These are phyloP conservation scores for Batillaria attramentaria DNA, from an alignment of 1,140 invertebrate genomes.

Conservation along the genomic window DNA sequence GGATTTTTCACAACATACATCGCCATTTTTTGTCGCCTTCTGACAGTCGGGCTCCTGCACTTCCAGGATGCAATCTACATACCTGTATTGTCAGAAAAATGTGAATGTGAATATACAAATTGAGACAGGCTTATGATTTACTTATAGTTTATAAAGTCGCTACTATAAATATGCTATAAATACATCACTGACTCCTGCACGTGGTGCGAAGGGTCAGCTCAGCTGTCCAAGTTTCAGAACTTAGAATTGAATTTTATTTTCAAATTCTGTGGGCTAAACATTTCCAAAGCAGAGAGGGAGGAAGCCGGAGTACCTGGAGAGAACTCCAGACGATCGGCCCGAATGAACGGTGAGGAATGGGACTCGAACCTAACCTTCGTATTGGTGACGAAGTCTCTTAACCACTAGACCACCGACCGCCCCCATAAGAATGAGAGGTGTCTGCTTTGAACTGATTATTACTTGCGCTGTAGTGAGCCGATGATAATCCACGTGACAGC, in stretches of 20 bases:
- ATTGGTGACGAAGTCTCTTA: not conserved
- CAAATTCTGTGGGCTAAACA: too few species aligned
- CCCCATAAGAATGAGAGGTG: not conserved
- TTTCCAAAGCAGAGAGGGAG: too few species aligned
- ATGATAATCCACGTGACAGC: constrained; percentile 17
- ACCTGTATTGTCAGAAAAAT: not conserved
- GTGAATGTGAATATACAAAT: not conserved
- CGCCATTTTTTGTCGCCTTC: too few species aligned
- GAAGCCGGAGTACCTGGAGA: too few species aligned
- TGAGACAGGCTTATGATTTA: not conserved
- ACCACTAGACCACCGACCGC: not conserved
- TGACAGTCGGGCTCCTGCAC: not conserved
- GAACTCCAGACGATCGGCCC: not conserved
- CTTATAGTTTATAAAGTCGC: not conserved
- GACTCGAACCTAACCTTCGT: not conserved
- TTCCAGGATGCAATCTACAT: not conserved
- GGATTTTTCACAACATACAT: not conserved
- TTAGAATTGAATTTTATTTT: not conserved
- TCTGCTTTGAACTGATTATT: not conserved
- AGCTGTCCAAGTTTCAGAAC: not conserved
- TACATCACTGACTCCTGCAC: not conserved
- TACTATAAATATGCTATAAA: not conserved
- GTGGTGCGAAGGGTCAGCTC: not conserved
- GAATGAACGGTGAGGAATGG: not conserved
- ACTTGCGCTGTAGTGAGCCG: constrained; percentile 13